Percentiles rank a stretch among this genome's conserved stretches.
These are phyloP conservation scores for Meliscaeva auricollis DNA, from an alignment of 2,888 invertebrate genomes.

Conservation along the genomic window DNA sequence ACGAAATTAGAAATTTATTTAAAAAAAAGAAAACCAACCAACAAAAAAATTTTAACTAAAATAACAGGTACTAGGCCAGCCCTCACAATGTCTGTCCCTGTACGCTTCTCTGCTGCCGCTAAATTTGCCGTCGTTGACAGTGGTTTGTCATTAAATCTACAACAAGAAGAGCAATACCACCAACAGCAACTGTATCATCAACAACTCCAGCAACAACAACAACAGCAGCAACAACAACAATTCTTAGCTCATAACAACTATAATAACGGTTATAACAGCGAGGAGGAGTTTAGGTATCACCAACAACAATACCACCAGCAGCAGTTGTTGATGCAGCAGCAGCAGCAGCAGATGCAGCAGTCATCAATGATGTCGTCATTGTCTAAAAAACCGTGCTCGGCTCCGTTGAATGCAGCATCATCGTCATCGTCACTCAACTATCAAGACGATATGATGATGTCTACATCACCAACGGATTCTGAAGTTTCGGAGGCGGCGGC, in stretches of 20 bases:
- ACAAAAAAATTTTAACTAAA: constrained; percentile 54
- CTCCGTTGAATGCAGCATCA: constrained; percentile 49
- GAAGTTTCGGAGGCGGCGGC: constrained; percentile 77
- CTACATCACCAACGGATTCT: constrained; percentile 73
- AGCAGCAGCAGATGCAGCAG: constrained; percentile 83
- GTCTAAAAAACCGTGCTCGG: constrained; percentile 75
- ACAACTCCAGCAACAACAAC: constrained; percentile 73
- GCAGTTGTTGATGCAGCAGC: constrained; percentile 79
- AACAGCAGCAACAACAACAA: constrained; percentile 66
- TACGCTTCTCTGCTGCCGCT: constrained; percentile 84
- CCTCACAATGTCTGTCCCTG: constrained; percentile 85
- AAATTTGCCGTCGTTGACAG: constrained; percentile 83
- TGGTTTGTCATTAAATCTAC: constrained; percentile 83
- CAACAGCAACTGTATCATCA: constrained; percentile 79
- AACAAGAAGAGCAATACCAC: constrained; percentile 82
- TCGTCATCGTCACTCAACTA: constrained; percentile 50
- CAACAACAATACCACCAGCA: constrained; percentile 78
- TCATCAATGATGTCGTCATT: constrained; percentile 82
- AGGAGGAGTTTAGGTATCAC: constrained; percentile 77
- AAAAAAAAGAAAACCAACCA: constrained; percentile 60
- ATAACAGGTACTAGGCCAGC: constrained; percentile 84
- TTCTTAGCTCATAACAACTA: constrained; percentile 66
- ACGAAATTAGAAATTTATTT: constrained; percentile 45
- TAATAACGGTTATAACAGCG: constrained; percentile 57
- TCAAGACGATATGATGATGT: constrained; percentile 67